Evolutionary conservation across 2,888 invertebrate genomes (phyloP), one percentile per base, ranked within the genome.

Genomic region (Digitonthophagus gazella): DNA sequence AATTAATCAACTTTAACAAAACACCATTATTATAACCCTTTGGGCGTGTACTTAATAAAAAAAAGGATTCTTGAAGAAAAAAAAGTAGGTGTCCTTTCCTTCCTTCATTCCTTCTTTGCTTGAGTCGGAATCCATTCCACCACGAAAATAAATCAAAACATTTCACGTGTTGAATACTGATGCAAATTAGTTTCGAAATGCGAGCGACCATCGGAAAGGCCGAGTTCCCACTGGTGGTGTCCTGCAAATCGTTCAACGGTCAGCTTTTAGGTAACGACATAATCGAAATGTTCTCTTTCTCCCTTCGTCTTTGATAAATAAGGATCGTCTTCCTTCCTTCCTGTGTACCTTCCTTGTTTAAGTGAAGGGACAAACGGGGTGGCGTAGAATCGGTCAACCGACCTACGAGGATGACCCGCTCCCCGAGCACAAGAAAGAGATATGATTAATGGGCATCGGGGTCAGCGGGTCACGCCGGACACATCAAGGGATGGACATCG

Each of bases 401-500:
- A n/a, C n/a, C n/a, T 5, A 6, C 4, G 14, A 20, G 20, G 77
- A 68, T 77, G 74, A 77, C 76, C 77, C 72, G 74, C 72, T 71
- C 72, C 82, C 81, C 78, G 70, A 64, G 58, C 70, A 70, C 72
- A 74, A 74, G 75, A 81, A 82, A 82, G 80, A 82, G 82, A 82
- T 81, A 82, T 83, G 83, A 83, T 83, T 83, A 83, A 83, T 83
- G 82, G 82, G 80, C 80, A 81, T 77, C 75, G 77, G 80, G 83
- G 82, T 81, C 81, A 77, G 72, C 77, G 79, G 83, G 81, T 83
- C 81, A 81, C 75, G 76, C 77, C 79, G 79, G 80, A 80, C 80
- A 44, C 28, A 80, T 79, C 77, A 74, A 81, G 80, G 82, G 81
- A 80, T 81, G 79, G 79, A 79, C 79, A 78, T 78, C 19, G 76